Conservation (phyloP, 1,140 invertebrate genomes). For the Heterodera carotae region DNA sequence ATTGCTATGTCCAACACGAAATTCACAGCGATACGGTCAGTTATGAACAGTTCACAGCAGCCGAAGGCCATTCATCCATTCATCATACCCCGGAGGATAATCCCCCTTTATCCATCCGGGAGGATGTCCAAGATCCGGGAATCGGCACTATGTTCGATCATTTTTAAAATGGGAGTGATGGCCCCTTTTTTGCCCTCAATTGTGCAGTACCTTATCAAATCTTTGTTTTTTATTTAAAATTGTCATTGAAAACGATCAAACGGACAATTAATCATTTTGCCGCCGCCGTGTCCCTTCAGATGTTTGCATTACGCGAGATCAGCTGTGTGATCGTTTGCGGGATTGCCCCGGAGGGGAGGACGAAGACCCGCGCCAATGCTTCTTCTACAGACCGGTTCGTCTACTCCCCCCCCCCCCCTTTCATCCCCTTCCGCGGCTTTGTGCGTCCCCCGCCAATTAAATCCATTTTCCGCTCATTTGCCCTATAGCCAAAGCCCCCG, state of each 20-base stretch:
- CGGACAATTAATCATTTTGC: slow-evolving; percentile 2
- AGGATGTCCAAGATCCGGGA: too few species aligned
- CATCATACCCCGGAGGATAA: too few species aligned
- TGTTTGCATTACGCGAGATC: slow-evolving; percentile 65
- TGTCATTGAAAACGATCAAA: neutral
- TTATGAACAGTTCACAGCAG: too few species aligned
- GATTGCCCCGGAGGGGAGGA: slow-evolving; percentile 67
- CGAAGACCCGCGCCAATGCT: slow-evolving; percentile 64
- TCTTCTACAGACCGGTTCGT: slow-evolving; percentile 64
- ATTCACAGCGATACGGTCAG: slow-evolving; percentile 48
- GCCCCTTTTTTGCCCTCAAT: neutral
- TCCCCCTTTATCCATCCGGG: too few species aligned
- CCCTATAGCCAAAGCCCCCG: slow-evolving; percentile 23
- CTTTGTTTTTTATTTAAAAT: too few species aligned
- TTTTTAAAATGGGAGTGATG: too few species aligned
- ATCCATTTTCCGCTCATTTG: neutral
- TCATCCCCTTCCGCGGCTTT: too few species aligned
- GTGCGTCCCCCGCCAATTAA: neutral
- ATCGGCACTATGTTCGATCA: too few species aligned
- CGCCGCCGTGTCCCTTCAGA: slow-evolving; percentile 24
- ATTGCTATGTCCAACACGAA: slow-evolving; percentile 49
- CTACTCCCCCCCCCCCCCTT: neutral
- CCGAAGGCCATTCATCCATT: too few species aligned
- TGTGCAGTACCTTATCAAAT: too few species aligned
- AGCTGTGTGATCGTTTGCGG: slow-evolving; percentile 65